These are phyloP conservation scores for Griposia aprilina DNA, from an alignment of 2,888 invertebrate species.

Conservation along the genomic window DNA sequence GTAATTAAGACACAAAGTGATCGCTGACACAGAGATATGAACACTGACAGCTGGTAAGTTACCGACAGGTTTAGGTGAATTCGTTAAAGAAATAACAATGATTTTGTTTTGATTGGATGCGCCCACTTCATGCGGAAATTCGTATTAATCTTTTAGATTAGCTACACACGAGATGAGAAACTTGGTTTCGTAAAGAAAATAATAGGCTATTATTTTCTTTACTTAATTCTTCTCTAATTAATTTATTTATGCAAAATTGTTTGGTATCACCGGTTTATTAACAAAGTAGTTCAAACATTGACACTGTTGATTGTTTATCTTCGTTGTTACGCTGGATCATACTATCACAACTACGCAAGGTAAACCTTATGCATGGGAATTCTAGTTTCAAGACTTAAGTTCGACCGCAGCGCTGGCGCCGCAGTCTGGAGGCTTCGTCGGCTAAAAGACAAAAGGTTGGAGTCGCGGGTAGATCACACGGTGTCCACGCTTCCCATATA, in stretches of 20 bases:
- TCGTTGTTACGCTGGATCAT: neutral
- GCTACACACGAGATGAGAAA: neutral
- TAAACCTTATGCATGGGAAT: constrained; percentile 16
- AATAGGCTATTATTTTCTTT: neutral
- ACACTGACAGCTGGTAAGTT: constrained; percentile 70
- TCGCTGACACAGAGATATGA: constrained; percentile 65
- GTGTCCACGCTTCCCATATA: constrained; percentile 63
- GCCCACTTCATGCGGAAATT: constrained; percentile 22
- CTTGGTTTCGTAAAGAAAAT: neutral
- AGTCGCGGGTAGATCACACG: constrained; percentile 69
- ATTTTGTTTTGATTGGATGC: constrained; percentile 49
- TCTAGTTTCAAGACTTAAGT: neutral
- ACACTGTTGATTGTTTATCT: constrained; percentile 22
- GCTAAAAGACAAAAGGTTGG: constrained; percentile 48
- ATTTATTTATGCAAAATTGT: neutral
- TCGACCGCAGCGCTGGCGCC: constrained; percentile 30
- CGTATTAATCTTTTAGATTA: neutral
- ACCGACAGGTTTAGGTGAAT: constrained; percentile 31
- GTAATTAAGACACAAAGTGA: constrained; percentile 77
- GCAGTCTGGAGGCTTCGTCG: constrained; percentile 26
- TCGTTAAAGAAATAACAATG: constrained; percentile 35
- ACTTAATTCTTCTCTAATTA: too few relatives aligned
- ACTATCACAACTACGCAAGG: neutral
- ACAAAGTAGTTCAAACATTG: constrained; percentile 29
- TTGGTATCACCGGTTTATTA: constrained; percentile 13